Conservation (phyloP, 2,113 vertebrate genomes). For the Henicopernis longicauda region DNA sequence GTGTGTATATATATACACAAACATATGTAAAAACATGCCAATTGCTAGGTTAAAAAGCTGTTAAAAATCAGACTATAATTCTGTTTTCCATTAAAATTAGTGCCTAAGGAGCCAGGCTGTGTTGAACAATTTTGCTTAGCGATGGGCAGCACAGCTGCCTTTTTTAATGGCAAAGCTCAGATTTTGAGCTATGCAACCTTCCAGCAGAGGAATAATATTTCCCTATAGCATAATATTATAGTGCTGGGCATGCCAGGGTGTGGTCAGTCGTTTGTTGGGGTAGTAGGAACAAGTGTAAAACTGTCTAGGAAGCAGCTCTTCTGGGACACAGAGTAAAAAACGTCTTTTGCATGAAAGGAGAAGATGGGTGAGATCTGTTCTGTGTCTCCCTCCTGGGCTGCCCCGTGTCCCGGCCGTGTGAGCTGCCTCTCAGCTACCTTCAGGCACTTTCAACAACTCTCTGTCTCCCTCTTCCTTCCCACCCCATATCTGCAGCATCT, state of each 20-base stretch:
- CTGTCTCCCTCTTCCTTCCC: background rate
- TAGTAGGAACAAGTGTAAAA: background rate
- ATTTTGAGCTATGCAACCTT: background rate
- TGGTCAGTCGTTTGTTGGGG: fast-evolving
- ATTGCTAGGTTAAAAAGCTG: background rate
- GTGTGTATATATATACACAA: background rate
- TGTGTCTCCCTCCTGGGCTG: background rate
- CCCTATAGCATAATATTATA: background rate
- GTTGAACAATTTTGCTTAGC: background rate
- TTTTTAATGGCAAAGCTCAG: background rate
- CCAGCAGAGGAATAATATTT: background rate
- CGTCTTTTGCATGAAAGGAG: background rate
- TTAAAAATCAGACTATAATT: background rate
- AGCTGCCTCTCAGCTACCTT: background rate
- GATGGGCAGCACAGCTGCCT: background rate
- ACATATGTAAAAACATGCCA: background rate
- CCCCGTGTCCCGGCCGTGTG: fast-evolving
- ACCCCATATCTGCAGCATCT: background rate
- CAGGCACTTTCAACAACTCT: background rate
- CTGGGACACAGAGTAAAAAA: background rate
- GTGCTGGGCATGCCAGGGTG: background rate
- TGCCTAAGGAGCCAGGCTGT: background rate
- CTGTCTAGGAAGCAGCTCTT: background rate
- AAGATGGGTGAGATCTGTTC: background rate
- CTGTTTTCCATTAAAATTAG: background rate